Base-by-base conservation (phyloP, 1,140 invertebrate species). In the Spodoptera litura region DNA sequence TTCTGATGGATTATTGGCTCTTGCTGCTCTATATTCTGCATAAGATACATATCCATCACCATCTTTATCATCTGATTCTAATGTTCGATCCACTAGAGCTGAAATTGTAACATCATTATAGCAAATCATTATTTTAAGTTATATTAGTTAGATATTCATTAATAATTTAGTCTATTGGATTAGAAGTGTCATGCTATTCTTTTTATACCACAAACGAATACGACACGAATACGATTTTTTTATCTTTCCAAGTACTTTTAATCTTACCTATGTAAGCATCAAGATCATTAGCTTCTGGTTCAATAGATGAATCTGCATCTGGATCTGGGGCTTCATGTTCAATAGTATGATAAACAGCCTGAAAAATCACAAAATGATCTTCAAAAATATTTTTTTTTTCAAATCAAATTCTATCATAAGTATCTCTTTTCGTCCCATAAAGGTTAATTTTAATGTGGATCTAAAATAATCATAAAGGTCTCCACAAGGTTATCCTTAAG, bases 41-140 rank as follows among this genome's bases (percentile, higher is more conserved):
- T 98, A 98, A 77, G 96, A 97, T 51, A 98, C 93, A 86, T 96
- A 98, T 0, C 98, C 98, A 90, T 98, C 97, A 12, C 96, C 95
- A 88, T 98, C 96, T 9, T 96, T 88, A 89, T 98, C 98, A 87
- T 98, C 97, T 81, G 97, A 96, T 74, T 95, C 94, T 20, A 98
- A 87, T 2, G 98, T 97, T 84, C 96, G 95, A 85, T 98, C 98
- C 78, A 98, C 97, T 44, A 98, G 88, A 79, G 96, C 97, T 98
- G 94, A 15, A 95, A 95, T 75, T 76, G 44, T 2, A 38, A 66
- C 3, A 64, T 27, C 11, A 5, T 52, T n/a, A 12, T 27, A 20
- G 20, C 31, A 31, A 31, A 5, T 31, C 31, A 31, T 31, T 31
- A 31, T 31, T 31, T 31, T 1, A 0, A 31, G 4, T 31, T 31